Evolutionary conservation across 2,888 invertebrate species (phyloP).

Genomic region (Junonia oenone): DNA sequence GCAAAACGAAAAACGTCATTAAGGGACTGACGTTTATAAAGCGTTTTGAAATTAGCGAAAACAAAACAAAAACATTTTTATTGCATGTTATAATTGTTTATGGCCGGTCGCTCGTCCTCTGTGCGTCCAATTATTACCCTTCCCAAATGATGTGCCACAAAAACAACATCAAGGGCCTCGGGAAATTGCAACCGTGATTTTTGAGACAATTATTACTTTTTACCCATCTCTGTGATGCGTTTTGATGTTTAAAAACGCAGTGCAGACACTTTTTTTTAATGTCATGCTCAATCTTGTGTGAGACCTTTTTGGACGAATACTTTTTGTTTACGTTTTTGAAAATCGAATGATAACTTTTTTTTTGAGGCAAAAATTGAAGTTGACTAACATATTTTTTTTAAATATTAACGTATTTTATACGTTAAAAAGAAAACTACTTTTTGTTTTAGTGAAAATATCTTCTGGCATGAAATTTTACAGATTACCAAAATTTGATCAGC

Average conservation of each 20-base stretch:
- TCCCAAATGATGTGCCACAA: slow-evolving; percentile 34
- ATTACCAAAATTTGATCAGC: too few relatives aligned
- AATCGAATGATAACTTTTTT: not conserved
- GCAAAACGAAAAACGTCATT: not conserved
- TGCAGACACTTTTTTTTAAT: slow-evolving; percentile 10
- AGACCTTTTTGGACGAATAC: not conserved
- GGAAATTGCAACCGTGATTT: slow-evolving; percentile 59
- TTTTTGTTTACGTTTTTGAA: not conserved
- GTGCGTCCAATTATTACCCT: slow-evolving; percentile 19
- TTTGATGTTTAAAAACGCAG: slow-evolving; percentile 30
- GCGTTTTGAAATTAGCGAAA: not conserved
- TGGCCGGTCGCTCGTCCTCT: slow-evolving; percentile 4
- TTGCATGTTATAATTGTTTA: slow-evolving; percentile 14
- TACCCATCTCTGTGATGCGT: slow-evolving; percentile 48
- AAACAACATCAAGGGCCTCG: slow-evolving; percentile 45
- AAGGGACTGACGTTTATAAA: slow-evolving; percentile 1
- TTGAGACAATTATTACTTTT: slow-evolving; percentile 61
- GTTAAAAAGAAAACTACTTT: too few relatives aligned
- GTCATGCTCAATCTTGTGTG: not conserved
- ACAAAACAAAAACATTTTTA: slow-evolving; percentile 12
- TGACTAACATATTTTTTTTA: too few relatives aligned
- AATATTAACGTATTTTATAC: too few relatives aligned
- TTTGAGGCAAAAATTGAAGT: too few relatives aligned
- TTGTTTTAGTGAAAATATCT: too few relatives aligned
- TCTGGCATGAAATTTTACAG: too few relatives aligned